These are phyloP conservation scores for Brachyhypopomus gauderio DNA, from an alignment of 2,113 vertebrate species.

Conservation along the genomic window DNA sequence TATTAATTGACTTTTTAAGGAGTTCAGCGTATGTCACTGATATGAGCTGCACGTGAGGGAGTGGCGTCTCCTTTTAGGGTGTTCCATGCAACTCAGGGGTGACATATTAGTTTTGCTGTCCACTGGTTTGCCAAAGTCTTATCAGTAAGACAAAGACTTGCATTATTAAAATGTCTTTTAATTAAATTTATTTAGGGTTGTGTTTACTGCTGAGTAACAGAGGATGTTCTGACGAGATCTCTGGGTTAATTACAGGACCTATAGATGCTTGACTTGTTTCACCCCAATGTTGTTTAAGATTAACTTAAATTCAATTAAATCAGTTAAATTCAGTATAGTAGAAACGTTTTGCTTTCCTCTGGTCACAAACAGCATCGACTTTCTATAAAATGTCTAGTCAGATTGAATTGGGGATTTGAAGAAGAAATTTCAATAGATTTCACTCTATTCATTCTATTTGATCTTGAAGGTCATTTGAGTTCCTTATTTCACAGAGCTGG, in stretches of 20 bases:
- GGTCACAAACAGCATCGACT: not conserved
- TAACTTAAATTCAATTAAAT: not conserved
- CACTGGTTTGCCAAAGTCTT: no score
- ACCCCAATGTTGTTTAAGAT: not conserved
- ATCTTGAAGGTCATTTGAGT: not conserved
- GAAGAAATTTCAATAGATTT: not conserved
- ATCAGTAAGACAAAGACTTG: no score
- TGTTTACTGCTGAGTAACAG: not conserved
- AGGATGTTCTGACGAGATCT: not conserved
- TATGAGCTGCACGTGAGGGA: no score
- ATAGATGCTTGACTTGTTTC: not conserved
- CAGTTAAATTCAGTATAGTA: no score
- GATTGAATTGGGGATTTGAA: no score
- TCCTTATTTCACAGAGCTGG: not conserved
- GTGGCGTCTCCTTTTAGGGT: no score
- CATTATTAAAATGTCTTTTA: no score
- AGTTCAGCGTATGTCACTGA: no score
- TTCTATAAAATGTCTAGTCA: not conserved
- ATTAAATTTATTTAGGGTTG: no score
- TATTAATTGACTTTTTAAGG: no score
- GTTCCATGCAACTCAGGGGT: no score
- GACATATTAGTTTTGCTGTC: no score
- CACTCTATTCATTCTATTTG: not conserved
- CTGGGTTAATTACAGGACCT: not conserved
- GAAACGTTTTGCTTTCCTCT: not conserved